Evolutionary conservation across 2,113 vertebrate species (phyloP).

Genomic region (Silurus meridionalis): DNA sequence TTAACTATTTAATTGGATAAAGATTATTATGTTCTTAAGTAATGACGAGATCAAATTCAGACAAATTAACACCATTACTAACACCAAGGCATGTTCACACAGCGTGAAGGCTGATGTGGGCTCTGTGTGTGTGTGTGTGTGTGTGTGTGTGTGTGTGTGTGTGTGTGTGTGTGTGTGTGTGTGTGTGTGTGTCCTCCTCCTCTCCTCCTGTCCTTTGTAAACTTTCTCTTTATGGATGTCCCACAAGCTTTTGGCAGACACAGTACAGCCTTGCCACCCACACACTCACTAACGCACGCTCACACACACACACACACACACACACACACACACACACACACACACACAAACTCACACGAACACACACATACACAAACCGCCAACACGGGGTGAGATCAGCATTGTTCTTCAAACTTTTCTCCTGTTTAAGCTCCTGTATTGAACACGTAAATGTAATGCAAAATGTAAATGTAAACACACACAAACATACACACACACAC

Average conservation of each 20-base stretch:
- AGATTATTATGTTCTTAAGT: background rate
- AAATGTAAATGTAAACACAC: background rate
- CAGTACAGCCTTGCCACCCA: constrained; percentile 15
- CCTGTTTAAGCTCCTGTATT: no score
- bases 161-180: constrained; percentile 34
- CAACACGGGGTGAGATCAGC: background rate
- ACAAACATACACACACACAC: background rate
- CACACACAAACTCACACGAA: background rate
- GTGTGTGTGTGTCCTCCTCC: background rate
- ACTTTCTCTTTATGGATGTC: constrained; percentile 20
- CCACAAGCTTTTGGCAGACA: background rate
- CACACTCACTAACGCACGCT: background rate
- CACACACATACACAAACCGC: background rate
- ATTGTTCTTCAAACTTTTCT: background rate
- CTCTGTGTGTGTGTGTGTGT: constrained; percentile 14
- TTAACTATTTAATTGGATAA: background rate
- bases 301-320: constrained; percentile 16
- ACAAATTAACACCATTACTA: background rate
- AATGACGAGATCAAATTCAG: background rate
- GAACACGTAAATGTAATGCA: no score
- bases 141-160: background rate
- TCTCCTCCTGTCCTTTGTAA: constrained; percentile 4
- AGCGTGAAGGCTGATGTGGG: background rate
- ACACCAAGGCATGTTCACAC: background rate
- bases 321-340: background rate